These are phyloP conservation scores for Eonycteris spelaea DNA, from an alignment of 2,113 vertebrate genomes.

Conservation along the genomic window DNA sequence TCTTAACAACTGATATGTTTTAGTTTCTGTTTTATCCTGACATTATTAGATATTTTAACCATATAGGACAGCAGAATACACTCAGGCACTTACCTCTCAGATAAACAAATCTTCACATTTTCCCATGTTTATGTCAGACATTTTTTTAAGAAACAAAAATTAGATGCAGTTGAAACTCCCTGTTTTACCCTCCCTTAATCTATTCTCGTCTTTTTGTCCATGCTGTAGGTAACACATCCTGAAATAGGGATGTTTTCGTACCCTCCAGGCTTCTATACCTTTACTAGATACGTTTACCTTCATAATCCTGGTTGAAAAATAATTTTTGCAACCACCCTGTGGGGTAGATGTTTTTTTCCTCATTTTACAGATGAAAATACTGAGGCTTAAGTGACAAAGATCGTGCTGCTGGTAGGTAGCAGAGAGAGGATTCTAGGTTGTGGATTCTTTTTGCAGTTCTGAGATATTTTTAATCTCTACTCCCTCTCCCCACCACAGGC, in stretches of 20 bases:
- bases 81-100: background rate
- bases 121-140: background rate
- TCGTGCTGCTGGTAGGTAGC: background rate
- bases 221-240: background rate
- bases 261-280: background rate
- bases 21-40: background rate
- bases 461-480: background rate
- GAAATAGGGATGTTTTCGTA: background rate
- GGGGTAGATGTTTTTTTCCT: background rate
- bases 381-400: background rate
- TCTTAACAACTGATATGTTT: background rate
- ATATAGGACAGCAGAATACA: background rate
- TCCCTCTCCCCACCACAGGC: background rate
- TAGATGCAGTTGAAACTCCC: background rate
- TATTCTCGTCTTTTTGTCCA: background rate
- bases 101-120: background rate
- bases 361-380: background rate
- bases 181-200: background rate
- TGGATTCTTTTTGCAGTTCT: background rate
- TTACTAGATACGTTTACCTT: background rate
- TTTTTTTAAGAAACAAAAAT: background rate
- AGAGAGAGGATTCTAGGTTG: background rate
- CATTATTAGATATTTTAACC: background rate
- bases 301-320: background rate
- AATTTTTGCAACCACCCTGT: background rate